A percentile compares a stretch with the other conserved stretches of the same genome.
Evolutionary conservation across 53 echinoderm and acorn worm genomes (phyloP).

Genomic region (Zoroaster sp.): DNA sequence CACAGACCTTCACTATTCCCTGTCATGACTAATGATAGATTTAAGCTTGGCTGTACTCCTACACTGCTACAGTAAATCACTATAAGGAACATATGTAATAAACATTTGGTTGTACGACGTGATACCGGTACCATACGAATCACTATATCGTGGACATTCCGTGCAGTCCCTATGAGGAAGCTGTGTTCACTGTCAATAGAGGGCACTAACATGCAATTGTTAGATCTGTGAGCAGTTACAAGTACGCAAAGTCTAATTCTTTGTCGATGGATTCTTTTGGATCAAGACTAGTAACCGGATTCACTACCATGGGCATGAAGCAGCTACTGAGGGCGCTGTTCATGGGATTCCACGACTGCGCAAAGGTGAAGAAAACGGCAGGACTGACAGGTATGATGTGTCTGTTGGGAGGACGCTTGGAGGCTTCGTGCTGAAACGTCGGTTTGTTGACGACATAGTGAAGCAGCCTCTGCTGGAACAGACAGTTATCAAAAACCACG

Average conservation of each 20-base stretch:
- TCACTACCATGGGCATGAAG: constrained; percentile 53
- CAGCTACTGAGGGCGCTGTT: constrained; percentile 56
- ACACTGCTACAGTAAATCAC: too few species aligned
- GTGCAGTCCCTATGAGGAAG: background rate
- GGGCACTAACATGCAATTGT: background rate
- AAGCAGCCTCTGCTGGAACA: constrained; percentile 26
- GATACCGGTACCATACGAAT: too few species aligned
- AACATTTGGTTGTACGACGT: too few species aligned
- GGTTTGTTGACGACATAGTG: constrained; percentile 30
- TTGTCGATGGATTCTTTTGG: background rate
- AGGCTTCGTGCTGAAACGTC: constrained; percentile 27
- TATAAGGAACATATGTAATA: too few species aligned
- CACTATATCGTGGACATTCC: background rate
- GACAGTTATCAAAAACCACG: constrained; percentile 49
- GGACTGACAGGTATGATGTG: constrained; percentile 42
- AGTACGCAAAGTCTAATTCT: background rate
- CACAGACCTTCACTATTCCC: too few species aligned
- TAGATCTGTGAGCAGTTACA: background rate
- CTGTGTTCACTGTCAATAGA: background rate
- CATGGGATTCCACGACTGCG: constrained; percentile 55
- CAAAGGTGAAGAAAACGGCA: constrained; percentile 54
- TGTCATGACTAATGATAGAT: too few species aligned
- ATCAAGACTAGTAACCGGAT: background rate
- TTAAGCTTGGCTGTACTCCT: too few species aligned
- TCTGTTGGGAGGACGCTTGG: background rate